Evolutionary conservation across 2,797 vertebrate species (phyloP).

Genomic region (Tiaroga cobitis): DNA sequence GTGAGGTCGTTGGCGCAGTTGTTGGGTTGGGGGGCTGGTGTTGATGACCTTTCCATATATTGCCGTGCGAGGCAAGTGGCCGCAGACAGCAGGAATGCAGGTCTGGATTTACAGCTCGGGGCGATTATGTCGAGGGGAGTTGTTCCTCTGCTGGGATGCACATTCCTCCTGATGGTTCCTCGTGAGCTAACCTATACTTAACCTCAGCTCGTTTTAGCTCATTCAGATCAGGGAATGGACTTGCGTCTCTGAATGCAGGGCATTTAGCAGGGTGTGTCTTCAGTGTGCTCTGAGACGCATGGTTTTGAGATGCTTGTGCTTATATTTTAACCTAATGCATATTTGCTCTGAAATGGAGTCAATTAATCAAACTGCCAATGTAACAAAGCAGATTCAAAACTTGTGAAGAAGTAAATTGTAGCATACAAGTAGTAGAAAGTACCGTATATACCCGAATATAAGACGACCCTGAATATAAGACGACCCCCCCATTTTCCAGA

Average conservation of each 20-base stretch:
- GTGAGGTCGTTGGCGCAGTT: slow-evolving; percentile 41
- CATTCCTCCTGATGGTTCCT: slow-evolving; percentile 75
- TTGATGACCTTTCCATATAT: slow-evolving; percentile 61
- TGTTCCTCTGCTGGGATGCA: slow-evolving; percentile 62
- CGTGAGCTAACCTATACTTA: slow-evolving; percentile 76
- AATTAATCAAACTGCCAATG: neutral
- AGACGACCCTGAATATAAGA: too few species aligned
- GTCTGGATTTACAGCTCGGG: slow-evolving; percentile 73
- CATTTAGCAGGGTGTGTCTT: slow-evolving; percentile 57
- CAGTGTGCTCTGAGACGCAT: slow-evolving; percentile 1
- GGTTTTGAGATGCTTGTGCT: slow-evolving; percentile 1
- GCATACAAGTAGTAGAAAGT: too few species aligned
- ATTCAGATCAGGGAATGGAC: slow-evolving; percentile 58
- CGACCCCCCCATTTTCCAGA: too few species aligned
- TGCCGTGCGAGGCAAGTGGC: slow-evolving; percentile 58
- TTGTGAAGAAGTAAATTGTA: neutral
- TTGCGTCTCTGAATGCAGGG: slow-evolving; percentile 46
- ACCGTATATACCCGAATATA: too few species aligned
- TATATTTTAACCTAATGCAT: neutral
- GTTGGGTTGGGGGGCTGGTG: slow-evolving; percentile 18
- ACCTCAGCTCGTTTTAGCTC: slow-evolving; percentile 66
- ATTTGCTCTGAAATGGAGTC: neutral
- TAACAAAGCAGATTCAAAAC: neutral
- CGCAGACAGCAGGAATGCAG: slow-evolving; percentile 70
- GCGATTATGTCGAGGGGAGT: slow-evolving; percentile 53